Evolutionary conservation across 2,888 invertebrate species (phyloP).

Genomic region (Melinopterus prodromus): DNA sequence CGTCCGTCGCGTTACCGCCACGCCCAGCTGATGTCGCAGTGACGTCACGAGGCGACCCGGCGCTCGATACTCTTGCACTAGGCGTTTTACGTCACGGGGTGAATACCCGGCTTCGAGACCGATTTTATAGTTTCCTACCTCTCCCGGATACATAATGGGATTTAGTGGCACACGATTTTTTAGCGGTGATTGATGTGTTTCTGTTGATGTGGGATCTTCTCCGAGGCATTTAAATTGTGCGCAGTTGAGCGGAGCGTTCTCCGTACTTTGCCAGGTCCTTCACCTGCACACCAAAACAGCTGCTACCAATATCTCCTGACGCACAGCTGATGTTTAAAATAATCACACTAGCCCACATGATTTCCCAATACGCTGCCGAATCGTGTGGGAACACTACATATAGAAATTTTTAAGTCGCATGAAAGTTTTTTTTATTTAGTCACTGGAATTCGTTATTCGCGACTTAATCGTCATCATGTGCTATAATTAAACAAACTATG

Average conservation of each 20-base stretch:
- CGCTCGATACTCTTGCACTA: slow-evolving; percentile 54
- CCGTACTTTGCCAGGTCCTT: slow-evolving; percentile 41
- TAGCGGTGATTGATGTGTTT: background rate
- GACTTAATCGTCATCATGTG: background rate
- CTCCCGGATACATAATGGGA: background rate
- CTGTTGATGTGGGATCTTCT: background rate
- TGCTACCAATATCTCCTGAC: slow-evolving; percentile 36
- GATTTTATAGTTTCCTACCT: background rate
- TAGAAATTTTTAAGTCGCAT: background rate
- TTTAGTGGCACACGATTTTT: background rate
- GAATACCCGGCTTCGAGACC: slow-evolving; percentile 48
- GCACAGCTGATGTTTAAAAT: slow-evolving; percentile 44
- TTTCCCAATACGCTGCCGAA: background rate
- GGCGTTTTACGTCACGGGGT: slow-evolving; percentile 55
- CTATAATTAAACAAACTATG: background rate
- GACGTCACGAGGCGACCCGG: slow-evolving; percentile 58
- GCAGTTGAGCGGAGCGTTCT: background rate
- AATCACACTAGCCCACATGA: slow-evolving; percentile 34
- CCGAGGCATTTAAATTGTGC: background rate
- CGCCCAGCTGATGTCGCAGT: slow-evolving; percentile 60
- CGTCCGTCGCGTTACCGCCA: slow-evolving; percentile 49
- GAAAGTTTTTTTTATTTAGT: background rate
- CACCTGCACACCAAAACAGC: slow-evolving; percentile 41
- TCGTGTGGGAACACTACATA: background rate
- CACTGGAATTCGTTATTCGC: background rate